phyloP scores from a whole-genome alignment of 2,888 invertebrate genomes.

The Plebejus melissa region DNA sequence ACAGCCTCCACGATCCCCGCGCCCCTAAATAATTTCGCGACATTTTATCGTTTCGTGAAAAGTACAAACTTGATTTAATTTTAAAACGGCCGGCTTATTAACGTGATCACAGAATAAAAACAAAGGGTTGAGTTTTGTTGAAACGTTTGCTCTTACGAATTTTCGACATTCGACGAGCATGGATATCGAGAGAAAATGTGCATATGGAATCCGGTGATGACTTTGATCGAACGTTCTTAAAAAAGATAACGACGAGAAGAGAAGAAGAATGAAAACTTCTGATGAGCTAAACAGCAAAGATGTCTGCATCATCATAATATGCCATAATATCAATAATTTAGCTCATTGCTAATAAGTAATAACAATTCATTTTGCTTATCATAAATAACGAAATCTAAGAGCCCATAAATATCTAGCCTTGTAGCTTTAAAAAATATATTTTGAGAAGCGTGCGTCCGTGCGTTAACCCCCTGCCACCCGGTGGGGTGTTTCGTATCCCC shows the following conservation, averaged over 20 bases:
- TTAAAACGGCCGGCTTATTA: background rate
- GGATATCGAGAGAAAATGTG: too few species aligned
- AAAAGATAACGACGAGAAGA: background rate
- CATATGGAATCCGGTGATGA: too few species aligned
- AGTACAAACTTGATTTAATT: conserved; percentile 13
- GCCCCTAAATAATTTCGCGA: conserved; percentile 52
- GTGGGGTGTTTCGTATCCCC: conserved; percentile 24
- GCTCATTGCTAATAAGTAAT: conserved; percentile 9
- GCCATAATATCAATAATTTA: background rate
- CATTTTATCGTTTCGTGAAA: conserved; percentile 42
- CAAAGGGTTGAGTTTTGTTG: background rate
- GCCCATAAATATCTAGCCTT: conserved; percentile 34
- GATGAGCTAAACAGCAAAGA: background rate
- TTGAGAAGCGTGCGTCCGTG: conserved; percentile 57
- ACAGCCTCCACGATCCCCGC: conserved; percentile 52
- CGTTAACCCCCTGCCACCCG: conserved; percentile 45
- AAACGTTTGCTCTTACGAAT: background rate
- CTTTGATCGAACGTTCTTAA: background rate
- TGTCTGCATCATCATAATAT: background rate
- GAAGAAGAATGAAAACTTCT: background rate
- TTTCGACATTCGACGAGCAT: too few species aligned
- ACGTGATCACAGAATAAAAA: background rate
- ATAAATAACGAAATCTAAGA: conserved; percentile 28
- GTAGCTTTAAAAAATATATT: conserved; percentile 48
- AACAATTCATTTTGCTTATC: conserved; percentile 18